Evolutionary conservation across 2,888 invertebrate genomes (phyloP).

Genomic region (Xylocampa areola): DNA sequence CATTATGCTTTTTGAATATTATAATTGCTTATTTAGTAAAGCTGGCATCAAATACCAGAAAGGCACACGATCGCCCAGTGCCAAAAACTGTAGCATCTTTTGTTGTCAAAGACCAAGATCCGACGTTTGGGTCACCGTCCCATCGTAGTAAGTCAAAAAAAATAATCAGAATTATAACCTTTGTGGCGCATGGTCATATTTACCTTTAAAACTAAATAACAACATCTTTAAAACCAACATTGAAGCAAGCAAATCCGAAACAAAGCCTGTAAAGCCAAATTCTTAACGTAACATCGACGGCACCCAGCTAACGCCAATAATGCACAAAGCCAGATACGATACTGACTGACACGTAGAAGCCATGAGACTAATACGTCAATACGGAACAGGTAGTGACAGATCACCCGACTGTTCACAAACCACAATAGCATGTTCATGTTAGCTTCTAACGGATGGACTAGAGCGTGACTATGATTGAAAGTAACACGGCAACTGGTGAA

Average conservation of each 20-base stretch:
- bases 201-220: no score
- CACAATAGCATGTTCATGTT: slow-evolving; percentile 28
- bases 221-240: not conserved
- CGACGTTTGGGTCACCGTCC: no score
- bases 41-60: no score
- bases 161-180: no score
- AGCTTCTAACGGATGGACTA: slow-evolving; percentile 14
- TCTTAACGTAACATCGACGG: not conserved
- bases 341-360: slow-evolving; percentile 14
- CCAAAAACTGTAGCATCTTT: no score
- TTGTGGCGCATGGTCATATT: no score
- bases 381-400: slow-evolving; percentile 19
- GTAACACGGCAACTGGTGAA: no score
- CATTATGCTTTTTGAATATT: no score
- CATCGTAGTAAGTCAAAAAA: no score
- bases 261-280: not conserved
- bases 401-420: slow-evolving; percentile 27
- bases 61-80: no score
- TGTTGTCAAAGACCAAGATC: no score
- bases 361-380: slow-evolving; percentile 30
- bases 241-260: slow-evolving; percentile 2
- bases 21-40: no score
- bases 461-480: slow-evolving; percentile 1
- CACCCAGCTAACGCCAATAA: slow-evolving; percentile 12
- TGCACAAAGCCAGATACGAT: slow-evolving; percentile 22